Evolutionary conservation across 2,113 vertebrate species (phyloP).

Genomic region (Phyllostomus discolor): DNA sequence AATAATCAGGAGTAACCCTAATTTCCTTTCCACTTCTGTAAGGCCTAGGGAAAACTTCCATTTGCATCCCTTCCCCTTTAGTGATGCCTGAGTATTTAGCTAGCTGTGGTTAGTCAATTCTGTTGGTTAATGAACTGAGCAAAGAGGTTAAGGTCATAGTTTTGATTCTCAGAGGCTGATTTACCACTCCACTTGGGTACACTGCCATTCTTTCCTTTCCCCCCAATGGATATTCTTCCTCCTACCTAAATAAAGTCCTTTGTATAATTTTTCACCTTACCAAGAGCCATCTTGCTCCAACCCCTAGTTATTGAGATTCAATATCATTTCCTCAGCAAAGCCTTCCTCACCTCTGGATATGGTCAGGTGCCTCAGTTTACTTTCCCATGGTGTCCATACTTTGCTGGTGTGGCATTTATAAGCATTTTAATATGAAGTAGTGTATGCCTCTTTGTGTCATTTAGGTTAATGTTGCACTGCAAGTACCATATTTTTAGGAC

Average conservation of each 20-base stretch:
- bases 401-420: neutral
- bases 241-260: neutral
- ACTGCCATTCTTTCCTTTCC: neutral
- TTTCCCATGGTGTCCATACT: neutral
- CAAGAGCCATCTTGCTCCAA: neutral
- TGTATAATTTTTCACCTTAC: neutral
- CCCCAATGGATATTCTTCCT: neutral
- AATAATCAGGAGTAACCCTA: slow-evolving; percentile 38
- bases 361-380: neutral
- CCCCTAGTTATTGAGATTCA: neutral
- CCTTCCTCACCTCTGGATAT: neutral
- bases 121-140: slow-evolving; percentile 53
- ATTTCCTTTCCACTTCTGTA: slow-evolving; percentile 44
- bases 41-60: slow-evolving; percentile 51
- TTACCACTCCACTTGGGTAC: neutral
- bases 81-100: slow-evolving; percentile 28
- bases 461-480: neutral
- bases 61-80: slow-evolving; percentile 43
- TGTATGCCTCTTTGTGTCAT: neutral
- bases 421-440: neutral
- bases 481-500: neutral
- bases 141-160: slow-evolving; percentile 49
- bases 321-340: slow-evolving; percentile 3
- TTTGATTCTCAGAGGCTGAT: neutral
- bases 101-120: slow-evolving; percentile 23